Conservation (phyloP, 2,888 invertebrate genomes). For the Nemoura dubitans region DNA sequence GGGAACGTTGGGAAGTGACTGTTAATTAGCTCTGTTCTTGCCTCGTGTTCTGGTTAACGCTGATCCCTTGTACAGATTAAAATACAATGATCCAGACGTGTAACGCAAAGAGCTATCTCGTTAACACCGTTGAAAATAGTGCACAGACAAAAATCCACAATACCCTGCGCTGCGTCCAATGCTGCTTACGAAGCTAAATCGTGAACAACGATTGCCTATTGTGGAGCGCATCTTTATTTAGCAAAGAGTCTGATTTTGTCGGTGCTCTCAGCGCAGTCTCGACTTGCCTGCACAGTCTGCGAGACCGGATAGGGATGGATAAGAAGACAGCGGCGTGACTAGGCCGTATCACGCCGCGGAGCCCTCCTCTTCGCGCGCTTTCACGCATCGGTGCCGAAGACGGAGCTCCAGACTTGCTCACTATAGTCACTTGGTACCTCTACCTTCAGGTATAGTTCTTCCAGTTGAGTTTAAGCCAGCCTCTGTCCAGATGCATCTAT, state of each 20-base stretch:
- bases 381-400: not conserved
- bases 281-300: not conserved
- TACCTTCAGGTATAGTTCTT: not conserved
- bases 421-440: not conserved
- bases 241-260: not conserved
- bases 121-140: conserved; percentile 5
- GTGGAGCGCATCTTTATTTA: conserved; percentile 3
- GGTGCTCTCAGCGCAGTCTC: not conserved
- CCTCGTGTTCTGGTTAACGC: conserved; percentile 32
- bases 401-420: not conserved
- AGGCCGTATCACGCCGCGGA: not conserved
- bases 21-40: conserved; percentile 35
- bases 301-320: not conserved
- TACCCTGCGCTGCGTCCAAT: not conserved
- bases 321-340: not conserved
- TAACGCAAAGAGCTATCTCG: conserved; percentile 22
- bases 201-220: not conserved
- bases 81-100: conserved; percentile 24
- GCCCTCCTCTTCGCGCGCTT: not conserved
- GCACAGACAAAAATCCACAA: not conserved
- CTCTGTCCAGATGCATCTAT: not conserved
- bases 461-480: not conserved
- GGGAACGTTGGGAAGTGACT: conserved; percentile 18
- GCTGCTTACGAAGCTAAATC: not conserved
- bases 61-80: conserved; percentile 24